Base-by-base conservation (phyloP, 2,113 vertebrate species). In the Fukomys damarensis region DNA sequence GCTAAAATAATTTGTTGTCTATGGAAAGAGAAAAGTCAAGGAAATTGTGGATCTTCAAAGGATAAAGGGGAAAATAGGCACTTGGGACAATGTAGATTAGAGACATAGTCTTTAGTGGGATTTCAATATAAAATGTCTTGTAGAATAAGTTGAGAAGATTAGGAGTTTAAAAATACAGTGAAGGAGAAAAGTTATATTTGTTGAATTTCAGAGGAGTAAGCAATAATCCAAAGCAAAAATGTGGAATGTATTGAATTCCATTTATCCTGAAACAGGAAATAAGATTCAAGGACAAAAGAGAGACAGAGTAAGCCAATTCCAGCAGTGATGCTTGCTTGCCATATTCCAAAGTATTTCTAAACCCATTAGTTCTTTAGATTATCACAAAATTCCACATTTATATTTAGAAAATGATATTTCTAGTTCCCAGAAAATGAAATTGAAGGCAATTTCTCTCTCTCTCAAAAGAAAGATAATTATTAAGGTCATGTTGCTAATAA, bases 371-470 rank as follows among this genome's bases (percentile, higher is more conserved):
- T 77, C 61, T 82, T 72, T 38, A 86, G 0, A 81, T 12, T 16
- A 81, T 58, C 5, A 52, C 22, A 58, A 11, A 43, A 20, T 63
- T 56, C 32, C 52, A 46, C 5, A 46, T 30, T 80, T 32, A 4
- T 72, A 65, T 46, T 0, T 49, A 87, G 24, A 54, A 70, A 32
- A 88, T 16, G 9, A 77, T 30, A 41, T 41, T 52, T 7, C 35
- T 8, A 86, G 26, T 89, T 95, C 49, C 5, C 35, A 93, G 59
- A 28, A 94, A 94, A 66, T 5, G 13, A 70, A 89, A 92, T 46
- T 13, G 63, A 93, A 96, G 35, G 35, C 0, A 19, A 19, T 61
- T 10, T 56, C 20, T 1, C 7, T 74, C 13, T 56, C 20, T 1
- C 7, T 74, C 22, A 12, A 88, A 43, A 58, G 32, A 84, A n/a